Base-by-base conservation (phyloP, 2,888 invertebrate species). In the Sminthurinus aureus region DNA sequence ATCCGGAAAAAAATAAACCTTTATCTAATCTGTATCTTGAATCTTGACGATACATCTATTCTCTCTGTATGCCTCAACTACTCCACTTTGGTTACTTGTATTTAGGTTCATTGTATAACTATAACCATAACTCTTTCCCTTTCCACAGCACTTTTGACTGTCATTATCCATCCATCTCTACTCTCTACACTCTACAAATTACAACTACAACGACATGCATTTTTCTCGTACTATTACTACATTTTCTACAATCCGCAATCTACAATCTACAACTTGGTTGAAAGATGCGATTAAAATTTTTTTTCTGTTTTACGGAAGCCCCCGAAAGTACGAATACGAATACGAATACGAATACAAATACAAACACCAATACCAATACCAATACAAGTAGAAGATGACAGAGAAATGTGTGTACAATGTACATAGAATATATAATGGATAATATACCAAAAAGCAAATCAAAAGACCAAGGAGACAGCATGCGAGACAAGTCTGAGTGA, bases 301-400 rank as follows among this genome's bases (percentile, higher is more conserved):
- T 38, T 38, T 38, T 38, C 4, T 69, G 3, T 69, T 69, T 69
- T 69, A n/a, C 69, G 69, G 69, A 69, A 69, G 69, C 69, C 69
- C 69, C 69, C 69, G 11, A 20, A 69, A 67, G n/a, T n/a, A 38
- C 38, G 58, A 58, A 9, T 12, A 67, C 67, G 13, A 52, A 13
- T 58, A 58, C 58, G 9, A 58, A 11, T 58, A 58, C 18, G 18
- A 15, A 58, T 58, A 58, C 18, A 58, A 13, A 58, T 13, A 58
- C 13, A 0, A 58, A 58, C 9, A 58, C 13, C 2, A 58, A 58
- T 18, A 58, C 13, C 0, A 58, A 58, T 2, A 58, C 2, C 2
- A 13, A 9, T 58, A 58, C 15, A 58, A 58, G 58, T 15, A 58
- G 4, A 58, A 58, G 58, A 58, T 58, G 58, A 58, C 58, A 58